phyloP scores from a whole-genome alignment of 2,113 vertebrate genomes.

The Perognathus longimembris region DNA sequence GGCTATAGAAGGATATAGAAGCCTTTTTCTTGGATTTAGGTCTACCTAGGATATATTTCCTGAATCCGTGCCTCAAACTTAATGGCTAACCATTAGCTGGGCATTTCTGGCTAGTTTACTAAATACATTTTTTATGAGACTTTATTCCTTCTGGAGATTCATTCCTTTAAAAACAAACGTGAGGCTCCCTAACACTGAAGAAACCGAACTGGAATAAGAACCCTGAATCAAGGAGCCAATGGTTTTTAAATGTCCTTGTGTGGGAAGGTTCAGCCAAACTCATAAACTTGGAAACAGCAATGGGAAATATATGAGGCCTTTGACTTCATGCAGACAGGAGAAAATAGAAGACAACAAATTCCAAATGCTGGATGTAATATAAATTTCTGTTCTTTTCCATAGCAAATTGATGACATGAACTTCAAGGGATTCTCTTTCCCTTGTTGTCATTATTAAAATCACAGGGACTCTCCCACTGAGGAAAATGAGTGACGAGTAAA shows the following conservation, averaged over 20 bases:
- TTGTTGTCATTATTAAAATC: background rate
- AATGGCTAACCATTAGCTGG: background rate
- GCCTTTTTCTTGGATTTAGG: background rate
- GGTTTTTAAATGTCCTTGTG: background rate
- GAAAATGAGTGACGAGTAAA: too few relatives aligned
- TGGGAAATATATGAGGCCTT: background rate
- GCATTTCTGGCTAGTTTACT: background rate
- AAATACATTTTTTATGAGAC: background rate
- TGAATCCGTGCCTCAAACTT: background rate
- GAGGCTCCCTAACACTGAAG: background rate
- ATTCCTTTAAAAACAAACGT: background rate
- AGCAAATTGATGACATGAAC: background rate
- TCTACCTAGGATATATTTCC: background rate
- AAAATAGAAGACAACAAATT: background rate
- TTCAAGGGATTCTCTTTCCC: background rate
- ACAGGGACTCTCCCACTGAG: background rate
- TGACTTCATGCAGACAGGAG: background rate
- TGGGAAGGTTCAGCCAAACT: background rate
- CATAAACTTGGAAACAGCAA: background rate
- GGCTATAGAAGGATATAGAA: background rate
- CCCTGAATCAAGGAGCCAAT: rapidly evolving
- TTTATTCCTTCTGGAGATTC: background rate
- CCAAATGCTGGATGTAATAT: background rate
- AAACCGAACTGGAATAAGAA: background rate
- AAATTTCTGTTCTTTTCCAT: background rate